Percentiles rank a stretch among this genome's conserved stretches.
phyloP scores from a whole-genome alignment of 2,113 vertebrate genomes.

The Pelecanus crispus region DNA sequence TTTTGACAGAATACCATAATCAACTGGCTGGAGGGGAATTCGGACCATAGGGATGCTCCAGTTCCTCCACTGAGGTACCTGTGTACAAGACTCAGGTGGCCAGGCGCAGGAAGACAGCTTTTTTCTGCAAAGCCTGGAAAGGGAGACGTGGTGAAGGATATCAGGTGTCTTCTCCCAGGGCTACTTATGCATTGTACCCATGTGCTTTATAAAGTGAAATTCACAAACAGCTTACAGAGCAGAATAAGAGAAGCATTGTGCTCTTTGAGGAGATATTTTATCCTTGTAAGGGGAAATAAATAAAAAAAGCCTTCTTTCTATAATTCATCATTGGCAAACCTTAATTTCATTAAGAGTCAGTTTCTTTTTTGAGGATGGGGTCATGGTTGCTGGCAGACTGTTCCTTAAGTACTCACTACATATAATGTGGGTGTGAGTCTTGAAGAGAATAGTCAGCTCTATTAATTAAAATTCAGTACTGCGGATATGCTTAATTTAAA shows the following conservation, averaged over 20 bases:
- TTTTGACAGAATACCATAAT: neutral
- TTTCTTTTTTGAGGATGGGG: neutral
- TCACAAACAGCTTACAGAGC: neutral
- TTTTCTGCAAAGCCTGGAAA: neutral
- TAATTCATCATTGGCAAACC: neutral
- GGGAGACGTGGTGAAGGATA: neutral
- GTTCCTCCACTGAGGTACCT: neutral
- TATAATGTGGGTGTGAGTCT: neutral
- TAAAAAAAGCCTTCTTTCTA: neutral
- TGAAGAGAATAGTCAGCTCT: neutral
- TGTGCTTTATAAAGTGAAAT: neutral
- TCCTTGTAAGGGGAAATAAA: neutral
- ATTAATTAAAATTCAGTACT: slow-evolving; percentile 58
- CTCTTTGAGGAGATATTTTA: neutral
- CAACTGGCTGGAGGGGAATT: neutral
- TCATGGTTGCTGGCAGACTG: neutral
- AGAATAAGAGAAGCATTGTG: neutral
- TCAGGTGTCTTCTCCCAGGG: neutral
- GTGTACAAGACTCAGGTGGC: neutral
- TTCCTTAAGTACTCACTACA: neutral
- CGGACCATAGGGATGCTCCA: neutral
- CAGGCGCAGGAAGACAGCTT: neutral
- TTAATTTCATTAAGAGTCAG: neutral
- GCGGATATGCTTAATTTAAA: slow-evolving; percentile 30
- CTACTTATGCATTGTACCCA: neutral